Conservation (phyloP, 2,113 vertebrate genomes). For the Centropus bengalensis region DNA sequence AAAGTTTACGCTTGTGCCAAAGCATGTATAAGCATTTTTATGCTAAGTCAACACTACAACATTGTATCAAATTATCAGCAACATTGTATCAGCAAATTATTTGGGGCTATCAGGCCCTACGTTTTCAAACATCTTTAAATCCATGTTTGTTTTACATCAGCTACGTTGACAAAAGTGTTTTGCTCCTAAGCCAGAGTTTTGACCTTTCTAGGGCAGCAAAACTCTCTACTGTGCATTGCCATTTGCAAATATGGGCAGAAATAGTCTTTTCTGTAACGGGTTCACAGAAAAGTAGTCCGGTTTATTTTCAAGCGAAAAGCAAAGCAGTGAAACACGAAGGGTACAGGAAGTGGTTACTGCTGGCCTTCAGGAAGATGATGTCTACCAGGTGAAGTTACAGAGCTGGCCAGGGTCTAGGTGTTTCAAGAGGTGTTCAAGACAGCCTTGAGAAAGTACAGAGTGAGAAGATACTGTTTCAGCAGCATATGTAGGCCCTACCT, state of each 20-base stretch:
- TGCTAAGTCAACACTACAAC: background rate
- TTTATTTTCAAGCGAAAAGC: background rate
- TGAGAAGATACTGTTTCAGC: background rate
- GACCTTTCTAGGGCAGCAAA: background rate
- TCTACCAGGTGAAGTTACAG: background rate
- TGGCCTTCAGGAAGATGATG: background rate
- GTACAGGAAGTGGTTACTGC: background rate
- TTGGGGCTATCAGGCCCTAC: background rate
- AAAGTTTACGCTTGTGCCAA: background rate
- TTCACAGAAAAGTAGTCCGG: background rate
- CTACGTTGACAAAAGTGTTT: background rate
- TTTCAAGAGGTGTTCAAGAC: fast-evolving
- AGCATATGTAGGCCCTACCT: background rate
- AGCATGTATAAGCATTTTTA: background rate
- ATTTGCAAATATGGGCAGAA: background rate
- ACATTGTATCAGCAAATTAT: background rate
- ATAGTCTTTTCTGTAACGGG: background rate
- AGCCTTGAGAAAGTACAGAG: background rate
- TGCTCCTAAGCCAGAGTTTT: background rate
- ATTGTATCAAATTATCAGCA: no score
- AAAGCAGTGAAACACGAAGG: background rate
- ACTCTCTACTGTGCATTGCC: background rate
- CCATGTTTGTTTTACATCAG: background rate
- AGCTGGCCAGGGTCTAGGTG: background rate
- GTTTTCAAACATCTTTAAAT: background rate